Evolutionary conservation across 2,797 vertebrate genomes (phyloP).

Genomic region (Aplochiton taeniatus): DNA sequence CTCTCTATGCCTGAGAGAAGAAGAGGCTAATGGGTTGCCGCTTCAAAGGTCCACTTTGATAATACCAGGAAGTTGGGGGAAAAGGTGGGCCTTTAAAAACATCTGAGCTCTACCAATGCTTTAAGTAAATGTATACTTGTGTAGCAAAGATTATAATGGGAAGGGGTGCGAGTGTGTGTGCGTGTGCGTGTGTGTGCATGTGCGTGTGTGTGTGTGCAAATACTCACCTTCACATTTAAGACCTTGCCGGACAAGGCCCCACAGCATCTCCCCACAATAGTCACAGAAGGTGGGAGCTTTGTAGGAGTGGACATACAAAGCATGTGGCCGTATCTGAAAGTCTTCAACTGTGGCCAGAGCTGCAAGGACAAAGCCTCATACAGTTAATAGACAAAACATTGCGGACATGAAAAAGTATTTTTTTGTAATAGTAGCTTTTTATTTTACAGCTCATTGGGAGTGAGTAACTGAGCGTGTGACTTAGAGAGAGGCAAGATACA

Average conservation of each 20-base stretch:
- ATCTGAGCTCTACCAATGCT: too few relatives aligned
- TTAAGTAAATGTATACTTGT: too few relatives aligned
- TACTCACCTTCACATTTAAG: slow-evolving; percentile 96
- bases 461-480: slow-evolving; percentile 11
- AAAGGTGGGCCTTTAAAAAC: too few relatives aligned
- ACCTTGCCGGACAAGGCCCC: slow-evolving; percentile 95
- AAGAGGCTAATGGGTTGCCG: slow-evolving; percentile 17
- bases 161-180: background rate
- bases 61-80: slow-evolving; percentile 17
- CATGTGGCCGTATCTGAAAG: slow-evolving; percentile 97
- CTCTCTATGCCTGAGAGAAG: background rate
- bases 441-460: too few relatives aligned
- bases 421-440: too few relatives aligned
- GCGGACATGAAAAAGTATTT: slow-evolving; percentile 25
- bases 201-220: background rate
- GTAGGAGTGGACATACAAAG: slow-evolving; percentile 97
- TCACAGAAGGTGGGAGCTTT: slow-evolving; percentile 98
- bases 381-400: slow-evolving; percentile 41
- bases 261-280: slow-evolving; percentile 98
- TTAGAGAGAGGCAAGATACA: background rate
- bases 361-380: slow-evolving; percentile 63
- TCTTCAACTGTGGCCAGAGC: slow-evolving; percentile 97
- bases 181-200: background rate
- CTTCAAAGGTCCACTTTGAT: slow-evolving; percentile 41
- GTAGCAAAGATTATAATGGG: background rate